Evolutionary conservation across 2,797 vertebrate genomes (phyloP).

Genomic region (Diceros bicornis): DNA sequence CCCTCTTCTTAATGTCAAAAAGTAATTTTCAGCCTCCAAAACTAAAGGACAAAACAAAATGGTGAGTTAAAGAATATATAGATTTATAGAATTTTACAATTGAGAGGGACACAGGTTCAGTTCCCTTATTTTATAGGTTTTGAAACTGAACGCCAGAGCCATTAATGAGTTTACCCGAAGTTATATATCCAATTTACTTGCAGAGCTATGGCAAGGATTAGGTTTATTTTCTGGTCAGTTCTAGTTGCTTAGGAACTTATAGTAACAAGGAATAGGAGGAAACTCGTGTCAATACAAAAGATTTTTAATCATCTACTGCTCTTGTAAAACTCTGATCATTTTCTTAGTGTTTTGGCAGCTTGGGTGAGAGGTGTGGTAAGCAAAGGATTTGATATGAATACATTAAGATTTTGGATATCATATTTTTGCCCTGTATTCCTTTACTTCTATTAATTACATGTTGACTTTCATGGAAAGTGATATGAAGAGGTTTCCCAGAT

Average conservation of each 20-base stretch:
- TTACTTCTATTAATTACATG: constrained; percentile 45
- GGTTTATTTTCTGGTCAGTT: constrained; percentile 15
- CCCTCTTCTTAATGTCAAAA: constrained; percentile 99
- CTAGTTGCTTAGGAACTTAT: constrained; percentile 13
- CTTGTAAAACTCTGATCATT: not conserved
- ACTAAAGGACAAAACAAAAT: constrained; percentile 98
- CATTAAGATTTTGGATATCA: constrained; percentile 41
- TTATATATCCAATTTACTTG: not conserved
- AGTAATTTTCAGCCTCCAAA: constrained; percentile 98
- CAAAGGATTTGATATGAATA: constrained; percentile 53
- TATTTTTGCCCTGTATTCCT: constrained; percentile 14
- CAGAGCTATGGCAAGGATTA: not conserved
- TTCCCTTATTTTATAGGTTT: not conserved
- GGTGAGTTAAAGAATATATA: constrained; percentile 90
- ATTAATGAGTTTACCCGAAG: not conserved
- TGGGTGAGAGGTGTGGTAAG: not conserved
- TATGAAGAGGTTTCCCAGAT: constrained; percentile 60
- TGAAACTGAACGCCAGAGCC: not conserved
- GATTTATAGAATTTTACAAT: not conserved
- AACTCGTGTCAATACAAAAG: not conserved
- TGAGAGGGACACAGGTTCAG: not conserved
- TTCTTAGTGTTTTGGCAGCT: constrained; percentile 9
- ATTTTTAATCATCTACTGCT: not conserved
- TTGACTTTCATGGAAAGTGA: constrained; percentile 14
- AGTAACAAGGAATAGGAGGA: constrained; percentile 1